Evolutionary conservation across 2,113 vertebrate genomes (phyloP).

Genomic region (Promerops cafer): DNA sequence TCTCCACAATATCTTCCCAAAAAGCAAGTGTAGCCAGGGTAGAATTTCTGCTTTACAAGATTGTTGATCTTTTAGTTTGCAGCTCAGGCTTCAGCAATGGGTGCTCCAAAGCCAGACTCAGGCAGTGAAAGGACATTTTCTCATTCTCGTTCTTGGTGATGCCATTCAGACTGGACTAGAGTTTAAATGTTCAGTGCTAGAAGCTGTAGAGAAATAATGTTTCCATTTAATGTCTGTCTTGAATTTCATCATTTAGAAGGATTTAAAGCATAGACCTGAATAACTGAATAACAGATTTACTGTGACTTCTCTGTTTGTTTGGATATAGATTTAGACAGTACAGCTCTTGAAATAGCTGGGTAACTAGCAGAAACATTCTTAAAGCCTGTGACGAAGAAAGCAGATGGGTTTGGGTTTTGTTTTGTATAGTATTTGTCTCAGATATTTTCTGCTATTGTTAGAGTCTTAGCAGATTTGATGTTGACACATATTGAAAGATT

Average conservation of each 20-base stretch:
- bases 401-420: constrained; percentile 14
- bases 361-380: neutral
- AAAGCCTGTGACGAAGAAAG: neutral
- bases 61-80: neutral
- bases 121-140: neutral
- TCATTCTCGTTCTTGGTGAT: neutral
- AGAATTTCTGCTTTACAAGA: neutral
- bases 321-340: neutral
- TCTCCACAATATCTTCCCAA: neutral
- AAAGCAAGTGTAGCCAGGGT: neutral
- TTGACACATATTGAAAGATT: neutral
- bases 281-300: constrained; percentile 11
- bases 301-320: constrained; percentile 24
- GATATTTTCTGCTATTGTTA: neutral
- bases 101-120: neutral
- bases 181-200: neutral
- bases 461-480: neutral
- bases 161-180: neutral
- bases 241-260: neutral
- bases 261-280: neutral
- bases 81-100: neutral
- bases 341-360: neutral
- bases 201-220: neutral
- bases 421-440: neutral
- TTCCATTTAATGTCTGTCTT: neutral